Percentiles rank a stretch among this genome's conserved stretches.
These are phyloP conservation scores for Callimorpha dominula DNA, from an alignment of 2,888 invertebrate genomes.

Conservation along the genomic window DNA sequence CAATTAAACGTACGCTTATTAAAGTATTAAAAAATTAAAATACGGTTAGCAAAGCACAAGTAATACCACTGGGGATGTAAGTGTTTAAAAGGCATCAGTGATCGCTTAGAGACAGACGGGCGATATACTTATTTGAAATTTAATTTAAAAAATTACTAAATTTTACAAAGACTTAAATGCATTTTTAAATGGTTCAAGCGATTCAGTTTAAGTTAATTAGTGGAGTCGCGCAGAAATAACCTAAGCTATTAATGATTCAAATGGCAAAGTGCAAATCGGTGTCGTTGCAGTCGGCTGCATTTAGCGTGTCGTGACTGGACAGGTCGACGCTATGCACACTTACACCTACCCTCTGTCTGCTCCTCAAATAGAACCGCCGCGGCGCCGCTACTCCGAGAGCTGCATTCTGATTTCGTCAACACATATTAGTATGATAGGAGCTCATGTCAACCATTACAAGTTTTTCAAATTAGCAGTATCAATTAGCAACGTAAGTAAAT, in stretches of 20 bases:
- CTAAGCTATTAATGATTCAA: slow-evolving; percentile 79
- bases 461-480: not conserved
- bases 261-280: slow-evolving; percentile 81
- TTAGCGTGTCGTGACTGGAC: slow-evolving; percentile 72
- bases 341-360: slow-evolving; percentile 56
- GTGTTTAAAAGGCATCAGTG: no score
- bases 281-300: slow-evolving; percentile 78
- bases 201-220: slow-evolving; percentile 71
- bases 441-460: not conserved
- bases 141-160: not conserved
- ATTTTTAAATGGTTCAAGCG: slow-evolving; percentile 45
- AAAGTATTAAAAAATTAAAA: no score
- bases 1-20: no score
- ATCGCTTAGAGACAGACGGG: no score
- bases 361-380: slow-evolving; percentile 70
- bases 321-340: slow-evolving; percentile 58
- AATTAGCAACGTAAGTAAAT: not conserved
- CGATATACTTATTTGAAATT: no score
- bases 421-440: not conserved
- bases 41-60: no score
- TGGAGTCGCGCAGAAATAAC: slow-evolving; percentile 72
- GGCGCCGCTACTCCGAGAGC: slow-evolving; percentile 55
- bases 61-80: no score
- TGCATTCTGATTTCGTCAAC: not conserved
- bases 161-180: slow-evolving; percentile 24